Percentiles rank a stretch among this genome's conserved stretches.
Conservation (phyloP, 2,888 invertebrate species). For the Drosophila neutralis region DNA sequence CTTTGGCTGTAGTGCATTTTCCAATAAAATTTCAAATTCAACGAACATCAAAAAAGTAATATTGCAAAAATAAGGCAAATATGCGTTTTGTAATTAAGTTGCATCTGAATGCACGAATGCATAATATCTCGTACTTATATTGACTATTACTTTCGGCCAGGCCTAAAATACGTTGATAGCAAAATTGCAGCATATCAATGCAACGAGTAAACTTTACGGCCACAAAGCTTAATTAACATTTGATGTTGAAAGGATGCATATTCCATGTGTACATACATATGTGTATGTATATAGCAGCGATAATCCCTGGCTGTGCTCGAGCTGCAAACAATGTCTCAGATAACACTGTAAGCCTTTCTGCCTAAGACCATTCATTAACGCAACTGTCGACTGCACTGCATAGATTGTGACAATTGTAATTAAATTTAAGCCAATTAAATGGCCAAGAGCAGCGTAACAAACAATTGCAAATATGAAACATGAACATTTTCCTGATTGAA, state of each 20-base stretch:
- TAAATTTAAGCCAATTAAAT: slow-evolving; percentile 1
- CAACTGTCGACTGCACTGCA: background rate
- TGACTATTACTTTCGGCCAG: slow-evolving; percentile 1
- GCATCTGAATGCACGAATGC: slow-evolving; percentile 56
- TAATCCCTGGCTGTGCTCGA: background rate
- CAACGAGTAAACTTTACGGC: background rate
- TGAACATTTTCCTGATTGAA: too few species aligned
- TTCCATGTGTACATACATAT: background rate
- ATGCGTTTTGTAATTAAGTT: slow-evolving; percentile 48
- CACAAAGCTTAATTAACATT: slow-evolving; percentile 37
- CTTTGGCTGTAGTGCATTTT: slow-evolving; percentile 15
- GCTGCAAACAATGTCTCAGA: background rate
- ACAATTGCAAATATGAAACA: background rate
- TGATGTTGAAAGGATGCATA: background rate
- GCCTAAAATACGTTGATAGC: background rate
- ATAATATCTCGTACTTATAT: slow-evolving; percentile 47
- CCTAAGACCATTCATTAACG: background rate
- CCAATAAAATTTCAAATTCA: slow-evolving; percentile 48
- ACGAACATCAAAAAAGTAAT: slow-evolving; percentile 15
- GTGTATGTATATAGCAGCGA: background rate
- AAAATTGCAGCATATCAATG: background rate
- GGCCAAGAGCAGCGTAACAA: background rate
- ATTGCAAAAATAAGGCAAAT: slow-evolving; percentile 41
- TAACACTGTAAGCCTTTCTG: background rate
- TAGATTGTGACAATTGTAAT: slow-evolving; percentile 3